These are phyloP conservation scores for Aurelia aurita complex sp. Pacific DNA, from an alignment of 30 jellyfish, hydroid and myxozoan species.

Conservation along the genomic window DNA sequence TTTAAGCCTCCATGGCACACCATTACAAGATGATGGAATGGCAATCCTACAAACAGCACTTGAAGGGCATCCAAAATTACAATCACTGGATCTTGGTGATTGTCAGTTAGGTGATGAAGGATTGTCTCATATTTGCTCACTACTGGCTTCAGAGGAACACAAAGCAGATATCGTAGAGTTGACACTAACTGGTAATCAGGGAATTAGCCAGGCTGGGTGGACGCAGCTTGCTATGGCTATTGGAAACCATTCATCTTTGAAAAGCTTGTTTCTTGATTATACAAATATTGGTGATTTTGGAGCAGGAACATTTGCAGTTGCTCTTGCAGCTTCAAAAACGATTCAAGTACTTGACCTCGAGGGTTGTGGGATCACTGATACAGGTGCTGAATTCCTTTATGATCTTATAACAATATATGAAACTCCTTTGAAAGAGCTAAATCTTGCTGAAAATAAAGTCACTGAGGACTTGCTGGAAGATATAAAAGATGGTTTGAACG, in stretches of 20 bases:
- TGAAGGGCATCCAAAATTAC: constrained; percentile 89
- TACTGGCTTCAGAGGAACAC: constrained; percentile 48
- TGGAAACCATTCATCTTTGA: constrained; percentile 70
- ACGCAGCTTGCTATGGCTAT: constrained; percentile 97
- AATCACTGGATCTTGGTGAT: constrained; percentile 94
- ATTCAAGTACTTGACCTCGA: constrained; percentile 82
- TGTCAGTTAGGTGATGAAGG: constrained; percentile 95
- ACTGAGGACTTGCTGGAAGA: constrained; percentile 84
- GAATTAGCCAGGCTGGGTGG: constrained; percentile 95
- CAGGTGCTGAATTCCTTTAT: constrained; percentile 91
- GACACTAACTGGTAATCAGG: constrained; percentile 92
- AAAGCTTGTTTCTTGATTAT: constrained; percentile 85
- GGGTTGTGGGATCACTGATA: constrained; percentile 90
- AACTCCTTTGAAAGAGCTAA: constrained; percentile 63
- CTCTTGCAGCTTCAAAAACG: constrained; percentile 83
- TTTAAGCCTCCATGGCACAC: constrained; percentile 95
- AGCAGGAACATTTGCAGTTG: constrained; percentile 96
- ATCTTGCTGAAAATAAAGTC: constrained; percentile 82
- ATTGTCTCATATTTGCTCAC: constrained; percentile 64
- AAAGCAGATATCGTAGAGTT: constrained; percentile 68
- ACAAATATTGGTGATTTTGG: constrained; percentile 96
- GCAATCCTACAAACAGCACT: constrained; percentile 71
- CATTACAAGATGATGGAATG: constrained; percentile 96
- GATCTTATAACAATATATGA: constrained; percentile 80
- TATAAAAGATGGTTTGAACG: constrained; percentile 71